phyloP scores from a whole-genome alignment of 2,888 invertebrate species.

The Crioceris asparagi region DNA sequence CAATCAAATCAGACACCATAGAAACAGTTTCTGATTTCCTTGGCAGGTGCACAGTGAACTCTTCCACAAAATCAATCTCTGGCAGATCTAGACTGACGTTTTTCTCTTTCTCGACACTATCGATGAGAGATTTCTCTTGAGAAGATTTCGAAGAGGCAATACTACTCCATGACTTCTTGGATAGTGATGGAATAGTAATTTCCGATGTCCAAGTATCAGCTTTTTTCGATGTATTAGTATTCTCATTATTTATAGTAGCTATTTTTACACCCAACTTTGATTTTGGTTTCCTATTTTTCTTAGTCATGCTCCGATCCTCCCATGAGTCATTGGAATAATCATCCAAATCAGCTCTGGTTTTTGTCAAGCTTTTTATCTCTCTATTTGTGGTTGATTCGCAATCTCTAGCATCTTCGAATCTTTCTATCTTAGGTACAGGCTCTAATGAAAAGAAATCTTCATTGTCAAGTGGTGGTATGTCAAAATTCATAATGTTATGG shows the following conservation, averaged over 20 bases:
- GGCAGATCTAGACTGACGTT: conserved; percentile 14
- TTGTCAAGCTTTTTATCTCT: conserved; percentile 7
- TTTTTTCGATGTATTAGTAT: conserved; percentile 12
- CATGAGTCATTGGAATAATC: conserved; percentile 15
- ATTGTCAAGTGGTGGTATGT: conserved; percentile 22
- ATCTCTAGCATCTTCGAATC: conserved; percentile 26
- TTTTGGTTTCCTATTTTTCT: conserved; percentile 34
- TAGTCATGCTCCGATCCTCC: conserved; percentile 21
- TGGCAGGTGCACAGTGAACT: conserved; percentile 21
- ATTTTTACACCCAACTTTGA: conserved; percentile 36
- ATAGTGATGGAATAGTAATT: conserved; percentile 24
- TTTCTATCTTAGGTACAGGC: conserved; percentile 19
- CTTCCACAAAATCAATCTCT: conserved; percentile 20
- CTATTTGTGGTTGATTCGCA: conserved; percentile 14
- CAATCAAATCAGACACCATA: conserved; percentile 21
- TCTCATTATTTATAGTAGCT: conserved; percentile 19
- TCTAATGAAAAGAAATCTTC: conserved; percentile 25
- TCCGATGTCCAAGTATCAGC: conserved; percentile 10
- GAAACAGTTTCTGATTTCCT: conserved; percentile 15
- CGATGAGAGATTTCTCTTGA: conserved; percentile 12
- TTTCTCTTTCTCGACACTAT: conserved; percentile 18
- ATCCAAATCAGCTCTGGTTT: conserved; percentile 10
- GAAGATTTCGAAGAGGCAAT: conserved; percentile 37
- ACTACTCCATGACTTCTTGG: conserved; percentile 45
- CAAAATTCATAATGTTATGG: conserved; percentile 11